These are phyloP conservation scores for Dipodomys ordii DNA, from an alignment of 2,113 vertebrate genomes.

Conservation along the genomic window DNA sequence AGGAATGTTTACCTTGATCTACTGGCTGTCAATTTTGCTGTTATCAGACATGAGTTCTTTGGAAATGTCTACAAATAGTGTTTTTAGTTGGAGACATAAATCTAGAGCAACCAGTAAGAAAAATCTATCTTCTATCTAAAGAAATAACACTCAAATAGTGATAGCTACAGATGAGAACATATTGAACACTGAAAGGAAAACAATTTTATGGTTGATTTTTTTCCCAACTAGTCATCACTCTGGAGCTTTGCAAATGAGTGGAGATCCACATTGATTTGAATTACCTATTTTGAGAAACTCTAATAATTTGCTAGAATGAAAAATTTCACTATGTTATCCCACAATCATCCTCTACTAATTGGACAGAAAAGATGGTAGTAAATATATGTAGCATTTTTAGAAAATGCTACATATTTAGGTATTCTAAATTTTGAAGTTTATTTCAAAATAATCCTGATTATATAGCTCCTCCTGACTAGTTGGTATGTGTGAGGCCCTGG, in stretches of 20 bases:
- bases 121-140: background rate
- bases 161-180: background rate
- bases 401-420: background rate
- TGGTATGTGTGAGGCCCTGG: no score
- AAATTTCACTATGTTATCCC: background rate
- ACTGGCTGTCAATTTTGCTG: conserved; percentile 44
- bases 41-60: conserved; percentile 51
- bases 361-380: background rate
- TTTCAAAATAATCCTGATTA: background rate
- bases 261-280: background rate
- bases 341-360: background rate
- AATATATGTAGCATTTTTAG: background rate
- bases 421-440: background rate
- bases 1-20: background rate
- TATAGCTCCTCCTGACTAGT: background rate
- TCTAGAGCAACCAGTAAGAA: background rate
- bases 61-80: background rate
- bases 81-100: conserved; percentile 28
- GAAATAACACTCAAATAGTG: background rate
- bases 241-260: background rate
- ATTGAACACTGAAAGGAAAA: background rate
- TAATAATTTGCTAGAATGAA: background rate
- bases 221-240: background rate
- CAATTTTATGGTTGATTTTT: background rate
- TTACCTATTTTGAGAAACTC: background rate